These are phyloP conservation scores for Semicossyphus pulcher DNA, from an alignment of 2,113 vertebrate genomes.

Conservation along the genomic window DNA sequence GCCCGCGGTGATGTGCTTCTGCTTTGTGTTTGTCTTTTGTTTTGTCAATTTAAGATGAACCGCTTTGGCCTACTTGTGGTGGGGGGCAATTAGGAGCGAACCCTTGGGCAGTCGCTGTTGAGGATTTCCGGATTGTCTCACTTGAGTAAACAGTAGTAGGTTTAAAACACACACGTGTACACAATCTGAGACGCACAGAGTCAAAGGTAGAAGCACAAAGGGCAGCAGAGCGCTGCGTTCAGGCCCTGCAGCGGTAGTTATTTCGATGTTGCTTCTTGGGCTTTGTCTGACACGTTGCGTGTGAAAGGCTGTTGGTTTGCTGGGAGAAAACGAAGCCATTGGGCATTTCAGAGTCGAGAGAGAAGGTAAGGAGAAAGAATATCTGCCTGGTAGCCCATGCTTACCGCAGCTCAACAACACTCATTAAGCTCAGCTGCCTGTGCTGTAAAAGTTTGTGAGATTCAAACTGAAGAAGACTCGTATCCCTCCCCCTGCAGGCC, in stretches of 20 bases:
- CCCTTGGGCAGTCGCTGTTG: slow-evolving; percentile 38
- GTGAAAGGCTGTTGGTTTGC: slow-evolving; percentile 51
- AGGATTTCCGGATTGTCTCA: slow-evolving; percentile 47
- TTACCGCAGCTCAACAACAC: slow-evolving; percentile 50
- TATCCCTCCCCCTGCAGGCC: slow-evolving; percentile 51
- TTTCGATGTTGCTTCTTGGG: slow-evolving; percentile 51
- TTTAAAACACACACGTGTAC: slow-evolving; percentile 23
- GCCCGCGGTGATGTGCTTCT: slow-evolving; percentile 13
- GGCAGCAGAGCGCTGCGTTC: slow-evolving; percentile 32
- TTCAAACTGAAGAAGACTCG: slow-evolving; percentile 61
- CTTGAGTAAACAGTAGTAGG: slow-evolving; percentile 36
- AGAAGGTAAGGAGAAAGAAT: slow-evolving; percentile 31
- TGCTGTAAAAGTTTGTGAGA: slow-evolving; percentile 58
- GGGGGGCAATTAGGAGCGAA: slow-evolving; percentile 56
- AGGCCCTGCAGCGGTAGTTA: slow-evolving; percentile 53
- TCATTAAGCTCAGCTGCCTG: slow-evolving; percentile 61
- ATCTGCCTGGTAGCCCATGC: slow-evolving; percentile 56
- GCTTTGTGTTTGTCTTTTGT: slow-evolving; percentile 50
- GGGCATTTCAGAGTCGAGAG: slow-evolving; percentile 41
- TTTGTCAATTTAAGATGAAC: slow-evolving; percentile 58
- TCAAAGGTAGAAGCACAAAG: slow-evolving; percentile 34
- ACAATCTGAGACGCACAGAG: slow-evolving; percentile 28
- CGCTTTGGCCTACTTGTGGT: slow-evolving; percentile 39
- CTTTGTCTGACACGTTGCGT: slow-evolving; percentile 46
- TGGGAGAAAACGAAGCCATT: slow-evolving; percentile 42